phyloP scores from a whole-genome alignment of 2,888 invertebrate species.

The Idaea aversata region DNA sequence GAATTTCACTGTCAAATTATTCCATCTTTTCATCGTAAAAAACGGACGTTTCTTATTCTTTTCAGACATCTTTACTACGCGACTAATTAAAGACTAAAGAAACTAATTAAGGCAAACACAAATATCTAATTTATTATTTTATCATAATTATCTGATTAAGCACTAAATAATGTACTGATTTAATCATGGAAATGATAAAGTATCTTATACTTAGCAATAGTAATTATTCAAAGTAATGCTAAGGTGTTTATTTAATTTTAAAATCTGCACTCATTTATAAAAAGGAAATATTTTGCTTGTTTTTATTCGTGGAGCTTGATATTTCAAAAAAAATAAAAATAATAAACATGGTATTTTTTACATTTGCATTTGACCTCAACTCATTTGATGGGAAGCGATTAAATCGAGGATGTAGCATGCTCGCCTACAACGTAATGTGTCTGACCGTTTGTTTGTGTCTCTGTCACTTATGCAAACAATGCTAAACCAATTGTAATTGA shows the following conservation, averaged over 20 bases:
- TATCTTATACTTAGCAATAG: neutral
- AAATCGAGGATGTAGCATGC: too few species aligned
- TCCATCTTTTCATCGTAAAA: constrained; percentile 61
- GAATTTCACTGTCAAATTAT: constrained; percentile 40
- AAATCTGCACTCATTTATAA: neutral
- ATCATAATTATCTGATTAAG: constrained; percentile 4
- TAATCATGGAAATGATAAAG: neutral
- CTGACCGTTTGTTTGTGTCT: too few species aligned
- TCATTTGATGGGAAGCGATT: too few species aligned
- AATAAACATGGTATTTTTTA: too few species aligned
- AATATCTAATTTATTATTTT: constrained; percentile 21
- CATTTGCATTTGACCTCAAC: too few species aligned
- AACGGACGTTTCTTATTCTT: constrained; percentile 64
- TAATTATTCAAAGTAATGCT: neutral
- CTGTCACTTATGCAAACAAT: too few species aligned
- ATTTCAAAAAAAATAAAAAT: too few species aligned
- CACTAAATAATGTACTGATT: neutral
- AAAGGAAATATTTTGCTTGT: too few species aligned
- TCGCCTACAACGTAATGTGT: too few species aligned
- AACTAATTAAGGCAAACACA: constrained; percentile 10
- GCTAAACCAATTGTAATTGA: too few species aligned
- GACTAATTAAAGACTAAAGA: constrained; percentile 30
- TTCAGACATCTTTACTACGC: constrained; percentile 55
- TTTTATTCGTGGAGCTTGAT: too few species aligned
- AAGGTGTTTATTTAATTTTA: neutral